Evolutionary conservation across 1,140 invertebrate genomes (phyloP), one percentile per base, ranked within the genome.

Genomic region (Lysiphlebus fabarum): DNA sequence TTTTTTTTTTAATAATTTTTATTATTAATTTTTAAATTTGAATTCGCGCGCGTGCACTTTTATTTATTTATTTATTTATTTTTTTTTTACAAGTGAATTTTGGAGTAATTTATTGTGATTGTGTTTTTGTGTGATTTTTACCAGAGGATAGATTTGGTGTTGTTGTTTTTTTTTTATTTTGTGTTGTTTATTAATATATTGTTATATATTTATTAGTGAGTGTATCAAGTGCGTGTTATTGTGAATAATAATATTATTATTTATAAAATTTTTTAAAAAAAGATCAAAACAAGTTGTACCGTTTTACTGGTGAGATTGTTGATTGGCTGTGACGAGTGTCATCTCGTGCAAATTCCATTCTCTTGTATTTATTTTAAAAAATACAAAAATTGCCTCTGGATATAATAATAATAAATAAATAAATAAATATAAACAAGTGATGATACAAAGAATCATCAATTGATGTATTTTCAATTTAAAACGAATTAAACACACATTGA

Each of bases 271-370:
- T n/a, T n/a, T n/a, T n/a, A n/a, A n/a, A 26, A 26, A 4, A 47
- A 49, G 55, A 55, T 56, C 48, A 43, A 42, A 51, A 38, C 47
- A 49, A 57, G 62, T 59, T 63, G 47, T 63, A 63, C 62, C 53
- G 62, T 63, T 63, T 62, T 14, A n/a, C 26, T 33, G 14, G 44
- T 33, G 12, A 55, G 47, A 62, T 49, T 36, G 41, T 5, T 42
- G 48, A 59, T 63, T 47, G 42, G 51, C 47, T 54, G 62, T 56
- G 58, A 63, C 62, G 57, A 58, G 62, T 63, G 57, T 57, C 62
- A 58, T 58, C 56, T 58, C 37, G 50, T 38, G 10, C 56, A 49
- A 53, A 54, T 58, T 34, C 43, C 56, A 36, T 50, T 53, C 40
- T 36, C 33, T 45, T 43, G 41, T 38, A n/a, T 26, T 38, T 26